These are phyloP conservation scores for Megalonaias nervosa DNA, from an alignment of 1,140 invertebrate species.

Conservation along the genomic window DNA sequence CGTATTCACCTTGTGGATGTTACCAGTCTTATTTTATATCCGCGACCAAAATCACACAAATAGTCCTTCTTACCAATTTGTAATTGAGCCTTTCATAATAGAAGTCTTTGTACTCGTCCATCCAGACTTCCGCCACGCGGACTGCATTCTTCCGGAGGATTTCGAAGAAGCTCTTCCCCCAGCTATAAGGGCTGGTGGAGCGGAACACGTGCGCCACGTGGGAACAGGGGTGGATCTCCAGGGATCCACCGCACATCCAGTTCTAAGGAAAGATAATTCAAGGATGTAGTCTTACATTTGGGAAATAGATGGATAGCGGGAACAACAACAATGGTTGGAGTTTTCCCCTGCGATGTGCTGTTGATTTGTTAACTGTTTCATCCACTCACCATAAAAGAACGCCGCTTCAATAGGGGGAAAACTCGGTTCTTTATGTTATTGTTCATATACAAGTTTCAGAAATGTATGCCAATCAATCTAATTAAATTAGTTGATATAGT, in stretches of 20 bases:
- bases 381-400: neutral
- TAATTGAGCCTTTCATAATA: conserved; percentile 84
- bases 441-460: no score
- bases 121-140: conserved; percentile 73
- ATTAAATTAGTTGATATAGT: no score
- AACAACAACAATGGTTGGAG: neutral
- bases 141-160: conserved; percentile 70
- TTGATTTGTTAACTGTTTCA: neutral
- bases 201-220: conserved; percentile 95
- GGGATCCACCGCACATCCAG: conserved; percentile 96
- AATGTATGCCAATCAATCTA: no score
- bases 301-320: neutral
- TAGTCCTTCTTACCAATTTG: conserved; percentile 52
- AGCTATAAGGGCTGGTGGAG: conserved; percentile 94
- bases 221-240: conserved; percentile 96
- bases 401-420: neutral
- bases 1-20: neutral
- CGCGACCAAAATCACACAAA: neutral
- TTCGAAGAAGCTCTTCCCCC: conserved; percentile 62
- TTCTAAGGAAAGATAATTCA: conserved; percentile 84
- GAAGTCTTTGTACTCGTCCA: conserved; percentile 92
- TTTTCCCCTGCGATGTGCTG: neutral
- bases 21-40: no score
- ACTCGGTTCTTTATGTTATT: neutral
- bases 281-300: neutral